Conservation (phyloP, 2,113 vertebrate genomes). For the Hiodon tergisus region DNA sequence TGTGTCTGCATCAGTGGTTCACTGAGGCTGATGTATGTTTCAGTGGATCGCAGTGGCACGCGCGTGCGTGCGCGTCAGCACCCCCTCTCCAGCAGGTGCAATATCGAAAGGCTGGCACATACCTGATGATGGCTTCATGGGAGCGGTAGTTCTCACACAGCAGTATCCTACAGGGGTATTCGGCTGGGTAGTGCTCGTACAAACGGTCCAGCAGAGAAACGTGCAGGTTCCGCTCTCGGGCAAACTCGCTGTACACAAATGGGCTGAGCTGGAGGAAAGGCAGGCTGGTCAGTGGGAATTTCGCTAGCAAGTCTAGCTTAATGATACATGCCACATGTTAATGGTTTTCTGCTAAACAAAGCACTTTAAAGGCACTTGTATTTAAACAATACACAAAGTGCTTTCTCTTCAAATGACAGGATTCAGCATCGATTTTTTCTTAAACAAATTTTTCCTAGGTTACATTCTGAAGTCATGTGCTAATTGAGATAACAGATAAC, state of each 20-base stretch:
- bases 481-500: neutral
- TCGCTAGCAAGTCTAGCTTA: too few relatives aligned
- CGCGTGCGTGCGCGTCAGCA: neutral
- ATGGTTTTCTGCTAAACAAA: neutral
- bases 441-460: neutral
- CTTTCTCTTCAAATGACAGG: neutral
- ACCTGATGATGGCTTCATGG: conserved; percentile 99
- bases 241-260: conserved; percentile 99
- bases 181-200: conserved; percentile 94
- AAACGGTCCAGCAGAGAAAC: conserved; percentile 92
- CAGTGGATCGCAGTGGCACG: too few relatives aligned
- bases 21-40: too few relatives aligned
- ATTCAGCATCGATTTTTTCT: neutral
- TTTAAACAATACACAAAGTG: neutral
- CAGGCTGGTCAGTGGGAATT: neutral
- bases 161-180: conserved; percentile 94
- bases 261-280: conserved; percentile 84
- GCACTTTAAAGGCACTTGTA: neutral
- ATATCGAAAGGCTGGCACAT: conserved; percentile 73
- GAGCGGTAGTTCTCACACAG: conserved; percentile 99
- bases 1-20: too few relatives aligned
- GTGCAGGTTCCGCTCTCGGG: conserved; percentile 92
- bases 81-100: conserved; percentile 27
- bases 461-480: neutral
- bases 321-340: too few relatives aligned